Evolutionary conservation across 2,113 vertebrate genomes (phyloP), one percentile per base, ranked within the genome.

Genomic region (Himantopus leucocephalus): DNA sequence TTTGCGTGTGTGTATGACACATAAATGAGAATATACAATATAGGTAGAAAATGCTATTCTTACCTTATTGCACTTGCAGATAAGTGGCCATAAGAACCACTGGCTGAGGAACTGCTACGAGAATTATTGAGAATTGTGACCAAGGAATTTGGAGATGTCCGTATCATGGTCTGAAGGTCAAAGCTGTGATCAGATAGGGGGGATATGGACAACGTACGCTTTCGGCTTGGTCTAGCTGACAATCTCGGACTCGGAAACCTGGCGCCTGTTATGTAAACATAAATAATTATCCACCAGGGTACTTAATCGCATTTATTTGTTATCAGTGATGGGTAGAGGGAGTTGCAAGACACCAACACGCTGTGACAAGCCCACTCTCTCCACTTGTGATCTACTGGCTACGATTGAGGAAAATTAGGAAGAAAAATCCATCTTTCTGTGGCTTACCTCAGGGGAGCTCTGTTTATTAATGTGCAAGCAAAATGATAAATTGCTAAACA

Each of bases 121-220:
- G 99, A 99, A 98, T 99, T 99, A 97, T 99, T 99, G 94, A 99
- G 99, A 97, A 99, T 99, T 48, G 99, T 99, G 97, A 99, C 99
- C 95, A 99, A 98, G 55, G 99, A 99, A 97, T 99, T 99, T 93
- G 99, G 99, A 50, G 99, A 99, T 55, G 99, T 99, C 92, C 99
- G 98, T 95, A 99, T 99, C 99, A 99, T 99, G 94, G 99, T 99
- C 98, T 99, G 99, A 97, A 99, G 98, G 98, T 99, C 99, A 88
- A 99, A 99, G 97, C 99, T 99, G 98, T 99, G 99, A 95, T 99
- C 99, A 4, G 99, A 99, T 55, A 99, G 98, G 7, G 99, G 99
- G 9, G 99, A 99, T 97, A 99, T 99, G 96, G 99, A 99, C 96
- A 99, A 97, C 1, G 99, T 99, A 6, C 99, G 98, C 96, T 99